These are phyloP conservation scores for Zoanthus gigantus DNA, from an alignment of 92 coral and sea anemone species.

Conservation along the genomic window DNA sequence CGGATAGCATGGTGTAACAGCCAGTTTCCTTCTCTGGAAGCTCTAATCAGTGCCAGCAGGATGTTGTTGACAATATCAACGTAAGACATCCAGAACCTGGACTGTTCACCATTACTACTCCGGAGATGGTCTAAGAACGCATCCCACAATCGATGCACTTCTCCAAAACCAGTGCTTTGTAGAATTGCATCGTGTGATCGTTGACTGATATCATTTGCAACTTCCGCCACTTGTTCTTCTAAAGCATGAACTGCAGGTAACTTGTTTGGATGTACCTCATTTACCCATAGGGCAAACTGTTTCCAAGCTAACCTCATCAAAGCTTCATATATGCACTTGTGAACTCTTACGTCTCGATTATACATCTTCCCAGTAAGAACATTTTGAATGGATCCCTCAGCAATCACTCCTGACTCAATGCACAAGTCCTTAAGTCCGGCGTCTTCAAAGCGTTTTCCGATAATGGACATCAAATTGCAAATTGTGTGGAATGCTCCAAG, in stretches of 20 bases:
- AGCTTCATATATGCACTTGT: conserved; percentile 16
- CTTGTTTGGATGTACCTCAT: conserved; percentile 6
- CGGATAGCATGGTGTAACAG: conserved; percentile 64
- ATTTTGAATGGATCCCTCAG: conserved; percentile 70
- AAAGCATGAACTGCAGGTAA: neutral
- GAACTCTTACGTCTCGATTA: conserved; percentile 68
- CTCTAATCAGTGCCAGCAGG: neutral
- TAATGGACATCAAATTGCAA: conserved; percentile 56
- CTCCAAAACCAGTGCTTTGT: neutral
- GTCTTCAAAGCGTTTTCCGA: conserved; percentile 68
- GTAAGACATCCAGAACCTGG: conserved; percentile 13
- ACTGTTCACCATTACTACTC: conserved; percentile 36
- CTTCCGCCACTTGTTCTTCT: conserved; percentile 36
- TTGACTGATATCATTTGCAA: neutral
- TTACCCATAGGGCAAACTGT: neutral
- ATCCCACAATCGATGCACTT: conserved; percentile 54
- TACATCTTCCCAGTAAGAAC: conserved; percentile 68
- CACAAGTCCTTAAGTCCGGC: conserved; percentile 66
- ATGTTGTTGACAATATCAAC: too few relatives aligned
- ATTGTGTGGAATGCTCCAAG: conserved; percentile 72
- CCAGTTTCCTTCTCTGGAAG: conserved; percentile 72
- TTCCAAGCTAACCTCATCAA: conserved; percentile 39
- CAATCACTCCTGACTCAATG: conserved; percentile 40
- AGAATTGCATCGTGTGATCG: neutral
- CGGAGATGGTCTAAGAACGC: conserved; percentile 48